Base-by-base conservation (phyloP, 2,113 vertebrate genomes). In the Peromyscus californicus region DNA sequence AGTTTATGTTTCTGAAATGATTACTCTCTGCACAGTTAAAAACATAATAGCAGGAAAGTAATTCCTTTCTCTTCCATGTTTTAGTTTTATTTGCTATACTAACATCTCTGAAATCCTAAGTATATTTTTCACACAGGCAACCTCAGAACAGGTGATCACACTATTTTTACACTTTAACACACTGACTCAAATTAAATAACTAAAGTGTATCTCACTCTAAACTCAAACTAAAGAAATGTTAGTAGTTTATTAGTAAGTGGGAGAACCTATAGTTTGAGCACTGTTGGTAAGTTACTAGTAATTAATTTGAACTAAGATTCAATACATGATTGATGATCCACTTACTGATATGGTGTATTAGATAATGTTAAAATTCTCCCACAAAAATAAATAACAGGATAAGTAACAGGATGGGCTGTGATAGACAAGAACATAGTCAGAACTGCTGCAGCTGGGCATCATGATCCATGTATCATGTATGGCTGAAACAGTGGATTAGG, bases 1-100 rank as follows among this genome's bases (percentile, higher is more conserved):
- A 61, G 36, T 90, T 94, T 96, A 89, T 69, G 42, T 75, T 96
- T 97, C 82, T 94, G 33, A 94, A 97, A 92, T 75, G 33, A 96
- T 95, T 67, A 94, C 80, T 96, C 75, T 93, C 72, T 75, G 48
- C 24, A 90, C 69, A 93, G 65, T 95, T 93, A 31, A 24, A 95
- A 96, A 59, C 45, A 93, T 31, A 21, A 97, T 2, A 96, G 51
- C 63, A 97, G 69, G 11, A 97, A 67, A 91, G 57, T 72, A 93
- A 96, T 97, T 63, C 84, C 33, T 89, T 89, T 93, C 48, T 70
- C 48, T 89, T 72, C 74, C 45, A 82, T 16, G 1, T 72, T 95
- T 70, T 29, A 76, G 72, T 57, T 91, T 76, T 95, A 89, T 89
- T 89, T 96, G 82, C 21, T 9, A 74, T 39, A 69, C 17, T 95